A percentile compares a stretch with the other conserved stretches of the same genome.
These are phyloP conservation scores for Deroptyus accipitrinus DNA, from an alignment of 2,113 vertebrate species.

Conservation along the genomic window DNA sequence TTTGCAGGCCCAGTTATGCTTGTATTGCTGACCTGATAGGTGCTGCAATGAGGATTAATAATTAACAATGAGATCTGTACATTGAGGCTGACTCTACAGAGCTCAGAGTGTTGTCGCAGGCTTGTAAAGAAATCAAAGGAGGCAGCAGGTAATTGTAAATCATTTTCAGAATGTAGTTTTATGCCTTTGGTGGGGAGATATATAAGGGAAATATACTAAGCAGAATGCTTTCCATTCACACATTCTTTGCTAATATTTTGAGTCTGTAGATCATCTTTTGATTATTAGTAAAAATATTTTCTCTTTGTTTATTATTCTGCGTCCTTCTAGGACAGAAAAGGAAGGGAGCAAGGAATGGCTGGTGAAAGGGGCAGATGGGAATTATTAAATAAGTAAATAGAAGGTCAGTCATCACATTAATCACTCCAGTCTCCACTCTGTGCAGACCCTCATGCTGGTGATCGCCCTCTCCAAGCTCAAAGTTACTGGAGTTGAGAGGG, in stretches of 20 bases:
- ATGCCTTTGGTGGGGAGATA: neutral
- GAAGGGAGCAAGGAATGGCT: neutral
- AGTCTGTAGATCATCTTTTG: neutral
- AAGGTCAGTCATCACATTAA: neutral
- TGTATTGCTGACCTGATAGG: neutral
- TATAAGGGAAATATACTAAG: neutral
- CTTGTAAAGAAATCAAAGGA: slow-evolving; percentile 33
- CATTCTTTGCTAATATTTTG: neutral
- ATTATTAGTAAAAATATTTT: slow-evolving; percentile 30
- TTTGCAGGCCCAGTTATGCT: neutral
- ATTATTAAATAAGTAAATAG: slow-evolving; percentile 41
- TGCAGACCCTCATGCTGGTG: neutral
- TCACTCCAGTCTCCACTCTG: neutral
- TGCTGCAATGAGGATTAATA: neutral
- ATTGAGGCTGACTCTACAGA: neutral
- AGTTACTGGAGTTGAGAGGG: neutral
- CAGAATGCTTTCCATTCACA: neutral
- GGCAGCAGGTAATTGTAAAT: slow-evolving; percentile 11
- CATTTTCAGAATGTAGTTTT: slow-evolving; percentile 20
- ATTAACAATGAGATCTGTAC: neutral
- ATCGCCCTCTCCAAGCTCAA: neutral
- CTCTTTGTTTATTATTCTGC: slow-evolving; percentile 32
- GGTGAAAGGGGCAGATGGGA: slow-evolving; percentile 10
- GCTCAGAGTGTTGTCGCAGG: neutral
- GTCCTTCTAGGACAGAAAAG: neutral